These are phyloP conservation scores for Amphiprion percula DNA, from an alignment of 2,113 vertebrate species.

Conservation along the genomic window DNA sequence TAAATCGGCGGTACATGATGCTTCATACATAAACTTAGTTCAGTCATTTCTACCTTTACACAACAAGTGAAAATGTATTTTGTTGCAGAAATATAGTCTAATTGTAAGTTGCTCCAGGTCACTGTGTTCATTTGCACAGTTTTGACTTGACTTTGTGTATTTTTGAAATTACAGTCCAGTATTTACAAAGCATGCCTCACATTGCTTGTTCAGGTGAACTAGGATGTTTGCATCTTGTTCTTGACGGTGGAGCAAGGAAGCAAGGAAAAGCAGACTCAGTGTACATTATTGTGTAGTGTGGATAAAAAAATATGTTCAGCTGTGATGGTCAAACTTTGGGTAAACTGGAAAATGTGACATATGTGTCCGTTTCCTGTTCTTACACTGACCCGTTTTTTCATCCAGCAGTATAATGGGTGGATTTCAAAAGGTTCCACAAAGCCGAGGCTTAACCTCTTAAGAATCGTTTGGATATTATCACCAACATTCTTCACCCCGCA, in stretches of 20 bases:
- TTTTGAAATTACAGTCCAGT: background rate
- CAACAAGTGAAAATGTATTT: background rate
- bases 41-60: background rate
- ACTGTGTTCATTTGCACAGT: conserved; percentile 10
- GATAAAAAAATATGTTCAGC: background rate
- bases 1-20: too few relatives aligned
- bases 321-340: conserved; percentile 12
- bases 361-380: conserved; percentile 42
- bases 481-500: conserved; percentile 39
- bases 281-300: conserved; percentile 20
- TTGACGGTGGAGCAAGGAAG: conserved; percentile 16
- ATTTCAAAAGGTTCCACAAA: conserved; percentile 58
- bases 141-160: conserved; percentile 10
- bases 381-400: conserved; percentile 39
- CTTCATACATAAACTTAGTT: background rate
- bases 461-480: conserved; percentile 59
- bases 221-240: conserved; percentile 16
- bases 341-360: conserved; percentile 65
- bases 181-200: conserved; percentile 2
- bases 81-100: background rate
- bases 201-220: conserved; percentile 35
- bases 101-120: background rate
- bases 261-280: conserved; percentile 17
- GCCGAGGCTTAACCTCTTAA: conserved; percentile 35
- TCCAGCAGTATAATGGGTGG: conserved; percentile 17